A percentile compares a stretch with the other conserved stretches of the same genome.
These are phyloP conservation scores for Sterna hirundo DNA, from an alignment of 2,113 vertebrate species.

Conservation along the genomic window DNA sequence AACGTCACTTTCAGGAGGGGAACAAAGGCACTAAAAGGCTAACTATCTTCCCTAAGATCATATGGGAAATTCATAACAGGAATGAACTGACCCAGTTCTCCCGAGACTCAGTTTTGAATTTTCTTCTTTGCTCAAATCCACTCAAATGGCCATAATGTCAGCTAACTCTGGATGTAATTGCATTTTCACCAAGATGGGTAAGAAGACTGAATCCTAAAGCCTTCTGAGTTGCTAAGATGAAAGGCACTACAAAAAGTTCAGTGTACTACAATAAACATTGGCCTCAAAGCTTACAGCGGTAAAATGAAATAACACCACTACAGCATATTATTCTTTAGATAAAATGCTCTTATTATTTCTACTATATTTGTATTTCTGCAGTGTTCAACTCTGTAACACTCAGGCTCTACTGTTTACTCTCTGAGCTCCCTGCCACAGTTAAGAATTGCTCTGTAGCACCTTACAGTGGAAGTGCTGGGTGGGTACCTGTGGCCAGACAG, in stretches of 20 bases:
- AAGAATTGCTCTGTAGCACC: background rate
- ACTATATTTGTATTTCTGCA: background rate
- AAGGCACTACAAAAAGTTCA: background rate
- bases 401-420: background rate
- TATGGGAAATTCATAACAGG: background rate
- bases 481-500: background rate
- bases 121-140: background rate
- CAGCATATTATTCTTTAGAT: background rate
- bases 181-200: background rate
- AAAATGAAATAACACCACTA: background rate
- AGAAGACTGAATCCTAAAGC: conserved; percentile 3
- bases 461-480: background rate
- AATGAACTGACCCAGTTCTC: background rate
- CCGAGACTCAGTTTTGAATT: background rate
- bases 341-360: background rate
- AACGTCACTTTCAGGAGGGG: background rate
- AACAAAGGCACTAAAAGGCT: background rate
- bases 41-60: background rate
- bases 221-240: background rate
- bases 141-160: background rate
- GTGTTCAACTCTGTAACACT: background rate
- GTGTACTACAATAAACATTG: background rate
- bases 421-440: background rate
- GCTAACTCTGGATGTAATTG: background rate
- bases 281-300: background rate